Evolutionary conservation across 2,888 invertebrate species (phyloP).

Genomic region (Eupithecia inturbata): DNA sequence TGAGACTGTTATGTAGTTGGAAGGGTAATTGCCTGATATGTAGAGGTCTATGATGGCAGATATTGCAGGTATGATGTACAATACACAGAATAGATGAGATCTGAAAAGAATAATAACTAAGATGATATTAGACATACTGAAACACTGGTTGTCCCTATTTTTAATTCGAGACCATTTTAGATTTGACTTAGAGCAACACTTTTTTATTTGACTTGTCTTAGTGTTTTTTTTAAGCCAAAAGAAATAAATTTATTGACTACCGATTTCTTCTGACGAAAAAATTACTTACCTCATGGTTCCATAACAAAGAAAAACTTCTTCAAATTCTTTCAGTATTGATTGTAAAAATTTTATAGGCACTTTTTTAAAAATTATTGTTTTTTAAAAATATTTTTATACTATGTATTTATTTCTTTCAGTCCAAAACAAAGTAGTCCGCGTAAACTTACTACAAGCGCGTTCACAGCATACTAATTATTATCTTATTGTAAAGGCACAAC

Average conservation of each 20-base stretch:
- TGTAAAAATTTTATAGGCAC: background rate
- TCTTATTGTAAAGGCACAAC: background rate
- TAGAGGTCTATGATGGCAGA: slow-evolving; percentile 19
- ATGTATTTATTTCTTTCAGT: background rate
- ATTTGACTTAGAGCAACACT: background rate
- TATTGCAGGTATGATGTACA: slow-evolving; percentile 13
- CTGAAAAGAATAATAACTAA: slow-evolving; percentile 21
- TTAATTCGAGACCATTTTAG: background rate
- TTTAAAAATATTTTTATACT: background rate
- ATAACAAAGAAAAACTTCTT: background rate
- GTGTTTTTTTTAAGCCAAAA: background rate
- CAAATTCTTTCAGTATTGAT: background rate
- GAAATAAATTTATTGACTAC: background rate
- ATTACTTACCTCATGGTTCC: background rate
- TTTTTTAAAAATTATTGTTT: too few species aligned
- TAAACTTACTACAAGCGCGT: background rate
- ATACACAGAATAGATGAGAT: slow-evolving; percentile 8
- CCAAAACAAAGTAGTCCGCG: background rate
- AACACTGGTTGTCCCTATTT: background rate
- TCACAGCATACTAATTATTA: background rate
- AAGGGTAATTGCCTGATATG: slow-evolving; percentile 20
- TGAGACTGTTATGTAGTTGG: slow-evolving; percentile 16
- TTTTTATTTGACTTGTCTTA: background rate
- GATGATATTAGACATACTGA: background rate
- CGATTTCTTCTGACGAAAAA: background rate